Base-by-base conservation (phyloP, 1,140 invertebrate genomes). In the Andrena cerasifolii region DNA sequence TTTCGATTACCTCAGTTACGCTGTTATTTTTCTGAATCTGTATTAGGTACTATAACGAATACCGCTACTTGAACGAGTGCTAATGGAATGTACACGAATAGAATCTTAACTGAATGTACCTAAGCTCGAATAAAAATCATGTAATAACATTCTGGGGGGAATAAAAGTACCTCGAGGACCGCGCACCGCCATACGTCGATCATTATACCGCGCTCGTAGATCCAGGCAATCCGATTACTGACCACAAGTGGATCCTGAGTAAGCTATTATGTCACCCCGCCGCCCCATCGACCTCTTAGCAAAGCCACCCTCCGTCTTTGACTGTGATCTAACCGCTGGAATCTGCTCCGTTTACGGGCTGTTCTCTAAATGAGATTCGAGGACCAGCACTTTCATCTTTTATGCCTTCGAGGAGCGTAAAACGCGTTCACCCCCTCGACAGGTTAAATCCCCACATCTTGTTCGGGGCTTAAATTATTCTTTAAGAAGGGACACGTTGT, bases 201-300 rank as follows among this genome's bases (percentile, higher is more conserved):
- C 75, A 59, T 71, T 24, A 18, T 21, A 24, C 10, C 40, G 12
- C 24, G 16, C 18, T 33, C 18, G 45, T 62, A 43, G 67, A 71
- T 77, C 47, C 65, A 47, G 28, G 24, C 65, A 65, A 70, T 82
- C 65, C 62, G 75, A 81, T 82, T 82, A 82, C 75, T 74, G 68
- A 74, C 62, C 79, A 45, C 74, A 73, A 83, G 68, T 73, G 63
- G 75, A 74, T 68, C 76, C 75, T 51, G 51, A 74, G 51, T 36
- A 74, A 79, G 75, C 75, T 79, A 70, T 84, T 82, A 82, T 68
- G 76, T 82, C 75, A 61, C 26, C 28, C 47, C 43, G 33, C 54
- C 14, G 7, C 40, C 45, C 75, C 59, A 47, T 67, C 63, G 36
- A 72, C 53, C 80, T 79, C 56, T 59, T 72, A 54, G 51, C 62